Percentiles rank a stretch among this genome's conserved stretches.
phyloP scores from a whole-genome alignment of 2,797 vertebrate species.

The Acanthiza pusilla region DNA sequence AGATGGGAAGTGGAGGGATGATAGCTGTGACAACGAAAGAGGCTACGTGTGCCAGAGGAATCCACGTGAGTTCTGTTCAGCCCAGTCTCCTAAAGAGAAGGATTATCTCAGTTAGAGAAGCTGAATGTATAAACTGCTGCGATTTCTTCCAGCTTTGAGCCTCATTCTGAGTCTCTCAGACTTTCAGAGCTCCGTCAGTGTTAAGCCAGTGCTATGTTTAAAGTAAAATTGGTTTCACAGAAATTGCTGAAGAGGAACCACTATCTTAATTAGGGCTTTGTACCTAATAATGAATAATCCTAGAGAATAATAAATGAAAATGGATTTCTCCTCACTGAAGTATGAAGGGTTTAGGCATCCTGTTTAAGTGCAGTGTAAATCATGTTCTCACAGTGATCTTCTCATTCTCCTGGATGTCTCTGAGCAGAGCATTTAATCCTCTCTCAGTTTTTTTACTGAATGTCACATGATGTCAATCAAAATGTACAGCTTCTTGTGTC shows the following conservation, averaged over 20 bases:
- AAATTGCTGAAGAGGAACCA: neutral
- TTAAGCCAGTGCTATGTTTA: neutral
- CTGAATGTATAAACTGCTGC: neutral
- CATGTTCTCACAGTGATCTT: neutral
- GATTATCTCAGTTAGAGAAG: neutral
- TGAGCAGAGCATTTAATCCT: neutral
- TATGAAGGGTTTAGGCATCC: neutral
- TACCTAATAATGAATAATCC: neutral
- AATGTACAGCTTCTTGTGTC: neutral
- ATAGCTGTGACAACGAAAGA: conserved; percentile 15
- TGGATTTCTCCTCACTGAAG: neutral
- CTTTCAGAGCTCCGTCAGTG: neutral
- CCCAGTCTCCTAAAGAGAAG: neutral
- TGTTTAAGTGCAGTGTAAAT: neutral
- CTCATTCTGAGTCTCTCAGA: neutral
- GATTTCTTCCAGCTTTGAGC: neutral
- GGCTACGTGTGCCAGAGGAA: conserved; percentile 35
- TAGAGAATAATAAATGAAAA: neutral
- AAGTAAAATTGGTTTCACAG: neutral
- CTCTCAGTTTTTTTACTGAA: neutral
- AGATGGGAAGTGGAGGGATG: conserved; percentile 36
- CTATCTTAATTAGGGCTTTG: neutral
- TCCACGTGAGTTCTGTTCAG: neutral
- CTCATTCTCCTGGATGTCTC: neutral
- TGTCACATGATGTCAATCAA: neutral